Base-by-base conservation (phyloP, 2,888 invertebrate genomes). In the Frankliniella fusca region DNA sequence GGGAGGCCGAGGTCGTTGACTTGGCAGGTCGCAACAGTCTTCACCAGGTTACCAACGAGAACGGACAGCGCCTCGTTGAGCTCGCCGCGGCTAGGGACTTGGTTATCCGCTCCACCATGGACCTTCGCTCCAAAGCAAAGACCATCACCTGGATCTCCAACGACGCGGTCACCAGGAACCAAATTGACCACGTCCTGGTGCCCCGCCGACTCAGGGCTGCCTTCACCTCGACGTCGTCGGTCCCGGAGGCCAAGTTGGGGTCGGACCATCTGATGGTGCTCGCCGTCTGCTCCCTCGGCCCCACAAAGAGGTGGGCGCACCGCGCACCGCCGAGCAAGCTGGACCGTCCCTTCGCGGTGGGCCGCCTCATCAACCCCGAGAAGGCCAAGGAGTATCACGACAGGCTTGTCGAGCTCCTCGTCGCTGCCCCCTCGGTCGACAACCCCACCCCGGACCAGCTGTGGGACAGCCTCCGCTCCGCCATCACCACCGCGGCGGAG, bases 41-140 rank as follows among this genome's bases (percentile, higher is more conserved):
- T 65, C 83, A 84, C 79, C 79, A 81, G 82, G 18, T 18, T 5
- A 48, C 80, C 38, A 83, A 83, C 81, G 82, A 83, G 38, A 83
- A 84, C 79, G 84, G 84, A 12, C 50, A 65, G 48, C 80, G 82
- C 49, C 81, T 84, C 28, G 70, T 82, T 11, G 80, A 61, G 28
- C 82, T 83, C 49, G 80, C 80, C 12, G 3, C 2, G 80, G 18
- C n/a, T 2, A 3, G n/a, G 20, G 2, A n/a, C 20, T 3, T 65
- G 65, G 65, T 65, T 8, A n/a, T 65, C 20, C 20, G 20, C 20
- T 65, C 65, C 20, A 65, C 65, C 20, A 65, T 65, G 20, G 9
- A n/a, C 20, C 20, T 1, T 3, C 15, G 65, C 20, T 2, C 65
- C 20, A 3, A 1, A 3, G 9, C n/a, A 9, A n/a, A 3, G 20